Base-by-base conservation (phyloP, 1,140 invertebrate genomes). In the Babylonia areolata region DNA sequence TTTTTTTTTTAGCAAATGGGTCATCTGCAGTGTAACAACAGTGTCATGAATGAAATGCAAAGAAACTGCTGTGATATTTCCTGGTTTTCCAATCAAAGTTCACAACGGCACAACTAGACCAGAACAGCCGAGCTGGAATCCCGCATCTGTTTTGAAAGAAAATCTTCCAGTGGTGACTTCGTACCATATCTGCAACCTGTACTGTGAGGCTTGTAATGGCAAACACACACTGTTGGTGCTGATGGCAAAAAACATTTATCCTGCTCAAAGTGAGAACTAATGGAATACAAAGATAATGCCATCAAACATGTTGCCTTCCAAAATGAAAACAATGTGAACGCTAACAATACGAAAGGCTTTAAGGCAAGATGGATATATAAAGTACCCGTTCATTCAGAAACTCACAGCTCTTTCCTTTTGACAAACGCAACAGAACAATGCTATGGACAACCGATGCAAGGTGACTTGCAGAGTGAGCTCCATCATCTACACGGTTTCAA, bases 301-400 rank as follows among this genome's bases (percentile, higher is more conserved):
- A 64, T 64, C 58, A 64, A n/a, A 28, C 28, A 23, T 64, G 58
- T 64, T 64, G 58, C 58, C 58, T 64, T 64, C 58, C 58, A 64
- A 64, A 64, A 64, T 58, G 73, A 39, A 64, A 46, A 84, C 64
- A 31, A 40, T 35, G 39, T 73, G 82, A 77, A 85, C 11, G 31
- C 31, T 31, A 85, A 85, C 15, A 64, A 77, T 39, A 85, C 31
- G 40, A 46, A 54, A 80, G 33, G 54, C 51, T 69, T 77, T 81
- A 81, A 81, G 77, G 78, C 64, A 81, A 87, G 78, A 80, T 80
- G 75, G 58, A 80, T 58, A 71, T 71, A 42, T 42, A 80, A 87
- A 81, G 83, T 87, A 87, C 86, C 86, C 86, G 86, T 87, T 87
- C 86, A 85, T 78, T 85, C 78, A 77, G 78, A 87, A 85, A 75